A percentile compares a stretch with the other conserved stretches of the same genome.
Conservation (phyloP, 2,888 invertebrate genomes). For the Agriopis leucophaearia region DNA sequence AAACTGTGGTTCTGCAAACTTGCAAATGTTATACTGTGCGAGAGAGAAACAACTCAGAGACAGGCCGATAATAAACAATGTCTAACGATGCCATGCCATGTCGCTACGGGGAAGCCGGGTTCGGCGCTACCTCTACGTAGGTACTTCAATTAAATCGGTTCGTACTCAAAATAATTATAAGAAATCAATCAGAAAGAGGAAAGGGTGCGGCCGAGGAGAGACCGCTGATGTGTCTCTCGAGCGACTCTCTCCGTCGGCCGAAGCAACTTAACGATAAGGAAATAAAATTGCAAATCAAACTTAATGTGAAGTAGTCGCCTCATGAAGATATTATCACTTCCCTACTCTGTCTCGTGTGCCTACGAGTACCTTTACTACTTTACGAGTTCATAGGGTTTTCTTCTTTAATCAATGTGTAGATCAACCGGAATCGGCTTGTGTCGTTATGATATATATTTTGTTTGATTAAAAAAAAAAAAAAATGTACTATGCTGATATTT, state of each 20-base stretch:
- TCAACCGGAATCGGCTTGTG: background rate
- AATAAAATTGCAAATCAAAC: constrained; percentile 74
- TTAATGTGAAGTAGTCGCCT: constrained; percentile 64
- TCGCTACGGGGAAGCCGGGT: constrained; percentile 72
- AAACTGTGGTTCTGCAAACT: constrained; percentile 43
- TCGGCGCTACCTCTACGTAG: constrained; percentile 68
- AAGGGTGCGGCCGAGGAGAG: constrained; percentile 46
- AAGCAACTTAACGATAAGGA: constrained; percentile 68
- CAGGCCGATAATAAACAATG: constrained; percentile 67
- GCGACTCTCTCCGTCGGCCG: constrained; percentile 49
- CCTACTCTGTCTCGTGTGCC: constrained; percentile 25
- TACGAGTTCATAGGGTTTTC: background rate
- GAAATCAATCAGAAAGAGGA: constrained; percentile 35
- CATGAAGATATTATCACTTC: constrained; percentile 15
- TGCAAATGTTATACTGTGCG: constrained; percentile 43
- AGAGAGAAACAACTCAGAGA: constrained; percentile 61
- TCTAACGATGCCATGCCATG: constrained; percentile 78
- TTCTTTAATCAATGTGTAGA: background rate
- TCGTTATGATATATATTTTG: background rate
- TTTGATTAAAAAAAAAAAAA: background rate
- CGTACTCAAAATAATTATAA: constrained; percentile 30
- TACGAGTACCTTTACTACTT: background rate
- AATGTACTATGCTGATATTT: background rate
- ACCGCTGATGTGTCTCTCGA: constrained; percentile 12
- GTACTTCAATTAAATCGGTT: constrained; percentile 37